A percentile compares a stretch with the other conserved stretches of the same genome.
Evolutionary conservation across 1,140 invertebrate genomes (phyloP).

Genomic region (Ephestia elutella): DNA sequence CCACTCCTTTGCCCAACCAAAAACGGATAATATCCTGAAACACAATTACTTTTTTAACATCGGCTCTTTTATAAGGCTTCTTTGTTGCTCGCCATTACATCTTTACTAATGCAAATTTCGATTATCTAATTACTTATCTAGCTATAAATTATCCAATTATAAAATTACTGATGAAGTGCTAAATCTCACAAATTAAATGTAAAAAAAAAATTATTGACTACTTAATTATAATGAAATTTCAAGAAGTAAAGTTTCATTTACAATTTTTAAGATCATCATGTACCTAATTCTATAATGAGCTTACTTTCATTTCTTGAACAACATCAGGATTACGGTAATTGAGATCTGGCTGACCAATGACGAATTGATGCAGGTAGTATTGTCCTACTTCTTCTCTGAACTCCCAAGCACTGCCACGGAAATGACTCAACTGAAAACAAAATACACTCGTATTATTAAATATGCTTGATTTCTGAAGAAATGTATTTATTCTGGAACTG

Average conservation of each 20-base stretch:
- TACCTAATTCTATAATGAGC: not conserved
- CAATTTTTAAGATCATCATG: not conserved
- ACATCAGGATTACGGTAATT: conserved; percentile 82
- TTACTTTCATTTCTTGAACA: conserved; percentile 78
- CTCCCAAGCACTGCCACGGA: conserved; percentile 83
- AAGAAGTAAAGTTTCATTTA: not conserved
- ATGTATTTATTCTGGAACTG: too few species aligned
- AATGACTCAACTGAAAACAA: conserved; percentile 75
- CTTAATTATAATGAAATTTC: too few species aligned
- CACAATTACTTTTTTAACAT: not conserved
- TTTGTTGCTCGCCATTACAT: too few species aligned
- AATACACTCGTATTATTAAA: not conserved
- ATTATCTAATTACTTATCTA: too few species aligned
- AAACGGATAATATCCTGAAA: conserved; percentile 80
- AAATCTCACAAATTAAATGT: too few species aligned
- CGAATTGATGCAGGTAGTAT: conserved; percentile 85
- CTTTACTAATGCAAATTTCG: not conserved
- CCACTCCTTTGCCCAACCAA: conserved; percentile 83
- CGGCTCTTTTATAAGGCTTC: too few species aligned
- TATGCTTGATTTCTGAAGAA: too few species aligned
- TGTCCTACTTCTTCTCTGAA: conserved; percentile 79
- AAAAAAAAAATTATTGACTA: too few species aligned
- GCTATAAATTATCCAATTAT: too few species aligned
- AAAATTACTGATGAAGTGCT: too few species aligned
- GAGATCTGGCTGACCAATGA: conserved; percentile 82